Percentiles rank a stretch among this genome's conserved stretches.
These are phyloP conservation scores for Botia kubotai DNA, from an alignment of 2,797 vertebrate genomes.

Conservation along the genomic window DNA sequence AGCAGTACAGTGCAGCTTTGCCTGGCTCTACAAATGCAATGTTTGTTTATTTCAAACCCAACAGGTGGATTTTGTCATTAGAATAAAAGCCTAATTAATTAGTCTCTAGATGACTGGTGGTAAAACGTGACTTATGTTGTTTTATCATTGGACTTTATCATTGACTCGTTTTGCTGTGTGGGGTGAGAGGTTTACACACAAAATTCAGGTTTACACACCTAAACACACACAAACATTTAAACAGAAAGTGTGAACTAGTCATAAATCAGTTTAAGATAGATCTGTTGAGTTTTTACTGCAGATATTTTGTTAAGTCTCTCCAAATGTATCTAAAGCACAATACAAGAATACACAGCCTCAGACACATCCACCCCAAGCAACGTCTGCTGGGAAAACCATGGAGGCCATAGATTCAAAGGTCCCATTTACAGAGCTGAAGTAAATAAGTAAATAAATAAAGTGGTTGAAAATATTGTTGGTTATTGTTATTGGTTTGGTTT, in stretches of 20 bases:
- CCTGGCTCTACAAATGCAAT: slow-evolving; percentile 9
- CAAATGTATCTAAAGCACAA: neutral
- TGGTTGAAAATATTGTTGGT: slow-evolving; percentile 10
- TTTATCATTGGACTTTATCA: slow-evolving; percentile 46
- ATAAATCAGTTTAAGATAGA: no score
- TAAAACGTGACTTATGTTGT: slow-evolving; percentile 53
- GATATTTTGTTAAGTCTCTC: slow-evolving; percentile 24
- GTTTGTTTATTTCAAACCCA: slow-evolving; percentile 65
- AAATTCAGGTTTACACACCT: no score
- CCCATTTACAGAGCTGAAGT: neutral
- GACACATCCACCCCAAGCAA: slow-evolving; percentile 3
- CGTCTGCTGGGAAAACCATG: slow-evolving; percentile 16
- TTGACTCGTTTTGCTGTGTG: slow-evolving; percentile 45
- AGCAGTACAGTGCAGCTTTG: neutral
- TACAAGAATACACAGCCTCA: neutral
- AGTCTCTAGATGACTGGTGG: slow-evolving; percentile 57
- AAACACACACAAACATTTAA: slow-evolving; percentile 60
- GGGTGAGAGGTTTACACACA: slow-evolving; percentile 23
- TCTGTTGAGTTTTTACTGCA: neutral
- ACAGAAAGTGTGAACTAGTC: slow-evolving; percentile 4
- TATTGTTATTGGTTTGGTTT: slow-evolving; percentile 22
- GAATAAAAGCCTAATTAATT: slow-evolving; percentile 72
- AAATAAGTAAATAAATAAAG: neutral
- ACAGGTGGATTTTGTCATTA: slow-evolving; percentile 68
- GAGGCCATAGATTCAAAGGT: neutral